phyloP scores from a whole-genome alignment of 2,888 invertebrate species.

The Drosophila buzzatii region DNA sequence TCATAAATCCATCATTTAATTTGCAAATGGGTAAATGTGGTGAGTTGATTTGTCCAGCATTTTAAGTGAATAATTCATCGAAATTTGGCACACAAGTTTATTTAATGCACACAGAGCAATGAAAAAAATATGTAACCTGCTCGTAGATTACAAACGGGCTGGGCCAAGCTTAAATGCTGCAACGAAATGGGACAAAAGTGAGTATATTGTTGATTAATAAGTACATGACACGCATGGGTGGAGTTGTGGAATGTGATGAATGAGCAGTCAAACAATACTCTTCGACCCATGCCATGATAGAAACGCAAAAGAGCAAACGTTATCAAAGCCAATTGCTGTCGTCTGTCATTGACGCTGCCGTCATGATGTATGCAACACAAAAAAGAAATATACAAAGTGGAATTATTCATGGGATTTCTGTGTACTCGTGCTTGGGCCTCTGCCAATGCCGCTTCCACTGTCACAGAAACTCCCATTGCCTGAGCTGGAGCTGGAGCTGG shows the following conservation, averaged over 20 bases:
- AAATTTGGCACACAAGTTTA: conserved; percentile 65
- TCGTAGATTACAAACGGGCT: no score
- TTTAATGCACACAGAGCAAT: conserved; percentile 47
- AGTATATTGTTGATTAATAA: conserved; percentile 43
- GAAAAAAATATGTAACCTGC: conserved; percentile 28
- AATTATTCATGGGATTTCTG: conserved; percentile 82
- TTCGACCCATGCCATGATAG: conserved; percentile 4
- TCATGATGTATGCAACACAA: conserved; percentile 70
- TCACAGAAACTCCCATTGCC: neutral
- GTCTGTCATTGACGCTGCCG: conserved; percentile 64
- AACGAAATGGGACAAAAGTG: conserved; percentile 9
- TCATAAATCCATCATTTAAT: conserved; percentile 72
- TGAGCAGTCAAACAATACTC: neutral
- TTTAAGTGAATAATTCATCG: conserved; percentile 73
- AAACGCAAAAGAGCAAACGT: conserved; percentile 48
- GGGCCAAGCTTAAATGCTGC: conserved; percentile 17
- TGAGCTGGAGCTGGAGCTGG: neutral
- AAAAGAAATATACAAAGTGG: conserved; percentile 79
- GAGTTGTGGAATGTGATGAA: conserved; percentile 10
- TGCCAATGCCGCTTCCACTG: neutral
- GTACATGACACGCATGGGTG: conserved; percentile 26
- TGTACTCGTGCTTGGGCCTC: conserved; percentile 23
- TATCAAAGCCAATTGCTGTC: conserved; percentile 74
- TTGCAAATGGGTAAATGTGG: conserved; percentile 63
- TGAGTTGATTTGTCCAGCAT: conserved; percentile 62